phyloP scores from a whole-genome alignment of 1,140 invertebrate genomes.

The Myzus persicae region DNA sequence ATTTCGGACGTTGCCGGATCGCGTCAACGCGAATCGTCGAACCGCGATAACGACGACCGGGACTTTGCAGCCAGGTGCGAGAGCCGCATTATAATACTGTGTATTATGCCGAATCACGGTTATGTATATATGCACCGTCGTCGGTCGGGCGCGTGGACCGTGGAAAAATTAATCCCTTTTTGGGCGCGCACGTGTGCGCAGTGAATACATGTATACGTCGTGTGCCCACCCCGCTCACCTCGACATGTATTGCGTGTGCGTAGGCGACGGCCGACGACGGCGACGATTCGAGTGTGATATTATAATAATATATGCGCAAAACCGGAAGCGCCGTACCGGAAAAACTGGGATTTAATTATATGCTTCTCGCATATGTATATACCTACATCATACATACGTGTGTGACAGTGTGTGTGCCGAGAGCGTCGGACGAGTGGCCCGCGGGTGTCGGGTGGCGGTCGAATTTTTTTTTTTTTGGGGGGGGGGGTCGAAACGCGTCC shows the following conservation, averaged over 20 bases:
- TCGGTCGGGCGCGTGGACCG: not conserved
- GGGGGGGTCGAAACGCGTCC: not conserved
- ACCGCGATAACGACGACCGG: not conserved
- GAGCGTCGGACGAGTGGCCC: not conserved
- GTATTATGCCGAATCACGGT: not conserved
- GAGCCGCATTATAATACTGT: not conserved
- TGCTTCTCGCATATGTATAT: not conserved
- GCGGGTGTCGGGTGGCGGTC: too few relatives aligned
- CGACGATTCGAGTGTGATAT: not conserved
- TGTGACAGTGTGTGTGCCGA: not conserved
- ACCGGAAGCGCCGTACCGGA: constrained; percentile 26
- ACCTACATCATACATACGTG: not conserved
- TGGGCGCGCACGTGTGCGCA: constrained; percentile 10
- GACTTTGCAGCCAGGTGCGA: not conserved
- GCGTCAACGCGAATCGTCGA: not conserved
- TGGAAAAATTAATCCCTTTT: constrained; percentile 17
- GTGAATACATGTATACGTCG: not conserved
- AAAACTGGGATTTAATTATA: constrained; percentile 51
- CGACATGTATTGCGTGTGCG: not conserved
- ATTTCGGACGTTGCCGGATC: not conserved
- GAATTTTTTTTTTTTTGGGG: not conserved
- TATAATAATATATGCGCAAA: not conserved
- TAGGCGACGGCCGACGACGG: not conserved
- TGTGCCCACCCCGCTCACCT: not conserved
- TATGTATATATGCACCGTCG: not conserved